Base-by-base conservation (phyloP, 2,888 invertebrate species). In the Heteromurus nitidus region DNA sequence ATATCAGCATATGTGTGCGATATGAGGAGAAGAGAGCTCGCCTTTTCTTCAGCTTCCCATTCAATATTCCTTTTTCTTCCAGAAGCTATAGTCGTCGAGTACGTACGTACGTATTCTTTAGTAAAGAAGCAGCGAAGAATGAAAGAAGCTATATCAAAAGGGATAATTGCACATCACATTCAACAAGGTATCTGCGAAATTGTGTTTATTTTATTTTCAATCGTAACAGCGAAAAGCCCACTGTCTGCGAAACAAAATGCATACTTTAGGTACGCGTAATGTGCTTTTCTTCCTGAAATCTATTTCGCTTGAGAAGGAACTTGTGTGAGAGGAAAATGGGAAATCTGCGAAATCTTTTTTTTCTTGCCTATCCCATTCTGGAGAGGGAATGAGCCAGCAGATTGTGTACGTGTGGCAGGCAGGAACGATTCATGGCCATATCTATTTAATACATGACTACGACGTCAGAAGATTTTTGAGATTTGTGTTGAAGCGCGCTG, bases 401-500 rank as follows among this genome's bases (percentile, higher is more conserved):
- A 24, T 44, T n/a, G 62, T 44, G 31, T 60, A 72, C 69, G 69
- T 55, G 62, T 73, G 73, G 62, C 47, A 47, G 62, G 26, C 42
- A 36, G 26, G 22, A 44, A 42, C 55, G 18, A 28, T 50, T 28
- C 36, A 64, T 64, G 22, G 9, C 18, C 20, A 36, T 44, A 55
- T 74, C 65, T 74, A 42, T 53, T 74, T 74, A 74, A 65, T 74
- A 74, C 53, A 62, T 62, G 47, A 73, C 65, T 74, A n/a, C 44
- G 42, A 22, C 22, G 72, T 47, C 47, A n/a, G 47, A 74, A 65
- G 20, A 60, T 58, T 47, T n/a, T 73, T 11, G 62, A 73, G 62
- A 73, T 73, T 64, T 9, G n/a, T 24, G 5, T 5, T 47, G n/a
- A 47, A 47, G 47, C n/a, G n/a, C n/a, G n/a, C n/a, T n/a, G n/a